Conservation (phyloP, 2,113 vertebrate species). For the Axis porcinus region DNA sequence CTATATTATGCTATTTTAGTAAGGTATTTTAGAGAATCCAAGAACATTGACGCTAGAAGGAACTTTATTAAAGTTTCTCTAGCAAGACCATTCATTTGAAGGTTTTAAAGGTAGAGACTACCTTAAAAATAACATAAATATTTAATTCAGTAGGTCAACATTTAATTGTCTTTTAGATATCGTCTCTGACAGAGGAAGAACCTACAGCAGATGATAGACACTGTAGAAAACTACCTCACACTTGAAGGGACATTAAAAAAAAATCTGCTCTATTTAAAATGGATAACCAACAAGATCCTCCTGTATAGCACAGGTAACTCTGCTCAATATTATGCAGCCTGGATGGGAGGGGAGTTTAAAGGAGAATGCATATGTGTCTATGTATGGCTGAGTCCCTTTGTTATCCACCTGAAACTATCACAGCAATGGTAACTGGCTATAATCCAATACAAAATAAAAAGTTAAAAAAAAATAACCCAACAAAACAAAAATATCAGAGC, state of each 20-base stretch:
- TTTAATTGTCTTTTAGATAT: neutral
- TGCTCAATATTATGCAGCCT: neutral
- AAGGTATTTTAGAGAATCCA: slow-evolving; percentile 4
- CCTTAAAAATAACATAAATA: neutral
- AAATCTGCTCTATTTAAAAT: neutral
- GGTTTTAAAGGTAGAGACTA: neutral
- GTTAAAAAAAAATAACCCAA: neutral
- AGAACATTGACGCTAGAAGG: neutral
- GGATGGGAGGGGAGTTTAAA: neutral
- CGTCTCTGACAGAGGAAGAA: neutral
- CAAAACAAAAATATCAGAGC: neutral
- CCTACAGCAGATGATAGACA: neutral
- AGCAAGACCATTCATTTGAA: slow-evolving; percentile 5
- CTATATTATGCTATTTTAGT: neutral
- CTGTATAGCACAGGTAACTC: neutral
- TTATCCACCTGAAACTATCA: neutral
- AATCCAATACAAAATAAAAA: neutral
- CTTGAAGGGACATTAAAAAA: neutral
- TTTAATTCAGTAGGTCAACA: neutral
- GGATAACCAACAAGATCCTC: neutral
- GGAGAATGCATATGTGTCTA: neutral
- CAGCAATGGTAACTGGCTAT: neutral
- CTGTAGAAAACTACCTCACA: neutral
- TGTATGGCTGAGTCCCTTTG: neutral
- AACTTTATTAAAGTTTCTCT: neutral